Evolutionary conservation across 2,888 invertebrate species (phyloP), one percentile per base, ranked within the genome.

Genomic region (Cheilosia scutellata): DNA sequence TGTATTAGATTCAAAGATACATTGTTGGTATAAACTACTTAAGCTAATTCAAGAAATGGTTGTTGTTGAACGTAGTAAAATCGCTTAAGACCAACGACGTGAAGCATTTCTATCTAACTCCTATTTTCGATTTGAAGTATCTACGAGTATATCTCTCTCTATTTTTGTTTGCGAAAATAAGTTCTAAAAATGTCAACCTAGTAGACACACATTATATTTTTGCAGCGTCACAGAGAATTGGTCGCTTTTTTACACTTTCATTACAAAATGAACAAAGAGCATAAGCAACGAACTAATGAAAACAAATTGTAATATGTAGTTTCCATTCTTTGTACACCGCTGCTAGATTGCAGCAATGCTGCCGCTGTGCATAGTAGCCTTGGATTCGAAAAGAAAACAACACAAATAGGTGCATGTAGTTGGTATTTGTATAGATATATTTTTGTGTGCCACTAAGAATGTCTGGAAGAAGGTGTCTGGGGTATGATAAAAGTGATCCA

Each of bases 181-280:
- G 13, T n/a, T 29, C 44, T 62, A 31, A 62, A 62, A 65, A 65
- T 65, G 27, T 25, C 66, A 40, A 51, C 37, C 33, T 40, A 66
- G 51, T 7, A 33, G 2, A 37, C 2, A 66, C 31, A 51, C n/a
- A n/a, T n/a, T 33, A 27, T 53, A 6, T 25, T 40, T 66, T 66
- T 40, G 66, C 66, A 66, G 40, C n/a, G 5, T 63, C 49, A 40
- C 51, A 66, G 37, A 27, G 29, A 62, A 47, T 33, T 33, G 65
- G 11, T 27, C 27, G 27, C 5, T n/a, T 49, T 65, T 51, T 49
- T 51, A 47, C 11, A 16, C 31, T 47, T 63, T 31, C 33, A 20
- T 49, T 49, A 37, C 33, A 65, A 20, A 49, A 49, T 29, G 25
- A 47, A 33, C 49, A 65, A 31, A 31, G 31, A 47, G 31, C 20